Evolutionary conservation across 2,888 invertebrate genomes (phyloP).

Genomic region (Leucoptera coffeella): DNA sequence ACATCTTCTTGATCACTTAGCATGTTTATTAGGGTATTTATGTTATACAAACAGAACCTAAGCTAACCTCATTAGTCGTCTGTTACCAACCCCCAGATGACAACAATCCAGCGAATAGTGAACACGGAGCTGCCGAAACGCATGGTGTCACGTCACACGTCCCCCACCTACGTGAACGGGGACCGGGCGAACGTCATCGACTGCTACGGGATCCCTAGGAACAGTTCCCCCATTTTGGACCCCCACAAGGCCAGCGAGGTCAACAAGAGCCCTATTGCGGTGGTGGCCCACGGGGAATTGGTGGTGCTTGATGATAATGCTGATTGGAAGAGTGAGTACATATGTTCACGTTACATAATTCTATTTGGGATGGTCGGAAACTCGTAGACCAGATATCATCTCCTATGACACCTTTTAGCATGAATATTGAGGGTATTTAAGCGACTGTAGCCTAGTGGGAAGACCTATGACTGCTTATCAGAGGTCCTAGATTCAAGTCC

Average conservation of each 20-base stretch:
- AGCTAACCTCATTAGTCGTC: too few relatives aligned
- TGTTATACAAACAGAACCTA: too few relatives aligned
- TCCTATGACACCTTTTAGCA: not conserved
- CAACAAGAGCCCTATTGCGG: constrained; percentile 51
- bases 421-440: not conserved
- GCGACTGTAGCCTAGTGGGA: not conserved
- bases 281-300: constrained; percentile 69
- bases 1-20: too few relatives aligned
- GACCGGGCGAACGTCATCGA: constrained; percentile 23
- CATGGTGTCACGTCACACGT: constrained; percentile 44
- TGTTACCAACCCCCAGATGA: too few relatives aligned
- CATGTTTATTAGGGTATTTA: too few relatives aligned
- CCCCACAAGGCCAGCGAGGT: constrained; percentile 36
- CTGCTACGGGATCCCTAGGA: constrained; percentile 30
- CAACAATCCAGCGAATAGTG: constrained; percentile 27
- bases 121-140: constrained; percentile 41
- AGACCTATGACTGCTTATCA: too few relatives aligned
- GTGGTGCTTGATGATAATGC: constrained; percentile 86
- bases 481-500: too few relatives aligned
- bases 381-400: not conserved
- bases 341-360: too few relatives aligned
- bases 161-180: constrained; percentile 40
- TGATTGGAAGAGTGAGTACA: constrained; percentile 66
- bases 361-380: too few relatives aligned
- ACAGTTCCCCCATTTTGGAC: constrained; percentile 42